Base-by-base conservation (phyloP, 2,797 vertebrate species). In the Chloroceryle amazona region DNA sequence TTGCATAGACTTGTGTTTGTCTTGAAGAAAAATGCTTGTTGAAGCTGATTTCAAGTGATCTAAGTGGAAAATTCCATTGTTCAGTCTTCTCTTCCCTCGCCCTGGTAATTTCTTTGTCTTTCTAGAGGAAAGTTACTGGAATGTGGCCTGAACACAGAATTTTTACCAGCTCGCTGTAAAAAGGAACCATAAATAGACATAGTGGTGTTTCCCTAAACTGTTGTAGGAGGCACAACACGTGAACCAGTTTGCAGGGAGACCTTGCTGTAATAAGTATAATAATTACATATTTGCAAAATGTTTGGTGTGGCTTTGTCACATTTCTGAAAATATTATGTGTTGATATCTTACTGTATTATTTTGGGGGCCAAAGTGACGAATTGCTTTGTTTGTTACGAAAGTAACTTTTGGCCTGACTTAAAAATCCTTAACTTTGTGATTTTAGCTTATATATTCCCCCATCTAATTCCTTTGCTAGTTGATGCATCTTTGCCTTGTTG, bases 41-140 rank as follows among this genome's bases (percentile, higher is more conserved):
- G 80, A 81, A 91, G 58, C 72, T 85, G 58, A 93, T 70, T 86
- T 90, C 79, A 95, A 94, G 55, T 84, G 83, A 75, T 18, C 67
- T 87, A 73, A 74, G 76, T 94, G 93, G 89, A 97, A 97, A 96
- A 95, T 90, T 87, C 87, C 81, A 75, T 85, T 93, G 89, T 92
- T 82, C 79, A 71, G n/a, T 76, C 62, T 57, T 66, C 21, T 86
- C n/a, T 78, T 90, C 73, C 55, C 37, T 91, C 18, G 11, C 33
- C 25, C 11, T 1, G 5, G 23, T 85, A 51, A 88, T 81, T 78
- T 67, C 61, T 84, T 92, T 88, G 54, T 91, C 76, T 92, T 95
- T 93, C 58, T 62, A 41, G 70, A 79, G 87, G 75, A 86, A 90
- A 88, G 54, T 95, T 93, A 81, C 79, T 81, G 94, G 93, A 91